Evolutionary conservation across 2,888 invertebrate genomes (phyloP).

Genomic region (Allygus modestus): DNA sequence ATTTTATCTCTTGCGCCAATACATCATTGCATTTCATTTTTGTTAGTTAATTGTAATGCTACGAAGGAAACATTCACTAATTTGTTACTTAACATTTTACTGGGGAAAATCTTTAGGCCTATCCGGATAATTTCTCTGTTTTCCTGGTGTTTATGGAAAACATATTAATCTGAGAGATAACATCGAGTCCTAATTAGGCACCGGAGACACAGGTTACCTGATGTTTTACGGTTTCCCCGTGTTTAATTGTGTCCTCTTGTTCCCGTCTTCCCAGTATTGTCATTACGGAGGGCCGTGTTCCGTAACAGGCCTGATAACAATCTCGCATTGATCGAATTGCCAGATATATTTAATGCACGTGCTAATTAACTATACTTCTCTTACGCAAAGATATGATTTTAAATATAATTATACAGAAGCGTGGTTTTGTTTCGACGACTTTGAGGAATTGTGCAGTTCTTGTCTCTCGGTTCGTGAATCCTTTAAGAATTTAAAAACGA

Average conservation of each 20-base stretch:
- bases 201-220: conserved; percentile 7
- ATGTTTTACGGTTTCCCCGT: conserved; percentile 53
- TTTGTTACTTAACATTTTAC: no score
- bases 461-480: neutral
- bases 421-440: neutral
- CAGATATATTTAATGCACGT: conserved; percentile 9
- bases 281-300: conserved; percentile 1
- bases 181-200: conserved; percentile 19
- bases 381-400: conserved; percentile 2
- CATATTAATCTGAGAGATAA: no score
- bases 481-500: no score
- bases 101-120: no score
- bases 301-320: conserved; percentile 16
- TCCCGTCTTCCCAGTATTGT: conserved; percentile 51
- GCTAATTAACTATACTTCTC: conserved; percentile 21
- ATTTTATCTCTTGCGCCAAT: no score
- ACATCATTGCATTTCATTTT: no score
- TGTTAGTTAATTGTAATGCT: no score
- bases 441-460: neutral
- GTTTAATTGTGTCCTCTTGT: conserved; percentile 38
- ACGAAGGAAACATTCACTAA: no score
- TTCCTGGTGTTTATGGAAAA: no score
- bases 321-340: conserved; percentile 11
- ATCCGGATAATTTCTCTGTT: no score
- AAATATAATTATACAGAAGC: neutral